Conservation (phyloP, 2,888 invertebrate species). For the Nephrotoma flavescens region DNA sequence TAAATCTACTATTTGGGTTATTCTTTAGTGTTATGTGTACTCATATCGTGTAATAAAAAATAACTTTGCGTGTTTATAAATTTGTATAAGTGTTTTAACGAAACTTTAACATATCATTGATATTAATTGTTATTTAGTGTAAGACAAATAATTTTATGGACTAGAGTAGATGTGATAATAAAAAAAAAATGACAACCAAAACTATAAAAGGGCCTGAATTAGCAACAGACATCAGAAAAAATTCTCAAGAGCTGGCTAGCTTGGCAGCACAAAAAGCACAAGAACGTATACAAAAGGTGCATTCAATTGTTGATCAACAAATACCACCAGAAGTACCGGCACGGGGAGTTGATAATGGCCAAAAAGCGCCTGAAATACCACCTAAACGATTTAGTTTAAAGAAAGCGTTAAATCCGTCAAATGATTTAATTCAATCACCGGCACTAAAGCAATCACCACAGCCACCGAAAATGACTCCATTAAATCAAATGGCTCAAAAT, state of each 20-base stretch:
- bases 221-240: constrained; percentile 28
- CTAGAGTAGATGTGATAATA: neutral
- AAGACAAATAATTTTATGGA: neutral
- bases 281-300: constrained; percentile 24
- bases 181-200: constrained; percentile 6
- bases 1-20: neutral
- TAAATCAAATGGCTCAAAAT: neutral
- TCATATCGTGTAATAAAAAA: neutral
- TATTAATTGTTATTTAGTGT: neutral
- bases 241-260: constrained; percentile 30
- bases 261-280: constrained; percentile 30
- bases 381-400: constrained; percentile 30
- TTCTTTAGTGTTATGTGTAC: neutral
- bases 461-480: neutral
- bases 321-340: constrained; percentile 32
- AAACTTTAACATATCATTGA: neutral
- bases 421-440: neutral
- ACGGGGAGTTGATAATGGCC: constrained; percentile 21
- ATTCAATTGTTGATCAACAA: constrained; percentile 13
- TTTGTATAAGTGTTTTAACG: neutral
- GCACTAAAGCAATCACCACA: neutral
- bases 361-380: constrained; percentile 30
- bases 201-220: constrained; percentile 20
- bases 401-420: constrained; percentile 13
- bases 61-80: neutral